Percentiles rank a stretch among this genome's conserved stretches.
Conservation (phyloP, 2,113 vertebrate genomes). For the Candoia aspera region DNA sequence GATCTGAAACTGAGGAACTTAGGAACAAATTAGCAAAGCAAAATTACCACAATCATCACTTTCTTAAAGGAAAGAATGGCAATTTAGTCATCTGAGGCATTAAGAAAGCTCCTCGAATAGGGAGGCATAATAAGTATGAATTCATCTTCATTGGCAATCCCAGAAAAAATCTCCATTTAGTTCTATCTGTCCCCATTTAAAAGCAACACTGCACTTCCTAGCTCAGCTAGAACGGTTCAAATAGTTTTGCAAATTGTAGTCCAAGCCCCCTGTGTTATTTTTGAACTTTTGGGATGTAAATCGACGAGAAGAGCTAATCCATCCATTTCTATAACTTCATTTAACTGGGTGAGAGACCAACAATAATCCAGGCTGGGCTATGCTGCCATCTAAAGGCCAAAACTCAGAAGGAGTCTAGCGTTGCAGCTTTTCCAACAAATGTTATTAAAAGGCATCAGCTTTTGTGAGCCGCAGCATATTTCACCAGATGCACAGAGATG, state of each 20-base stretch:
- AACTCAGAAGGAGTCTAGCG: not conserved
- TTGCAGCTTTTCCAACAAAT: not conserved
- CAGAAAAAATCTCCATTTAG: not conserved
- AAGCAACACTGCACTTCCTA: accelerated
- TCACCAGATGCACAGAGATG: not conserved
- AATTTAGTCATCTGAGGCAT: not conserved
- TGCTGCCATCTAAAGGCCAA: slow-evolving; percentile 15
- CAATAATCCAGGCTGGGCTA: not conserved
- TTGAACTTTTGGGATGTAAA: too few species aligned
- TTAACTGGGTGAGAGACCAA: not conserved
- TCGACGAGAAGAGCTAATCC: too few species aligned
- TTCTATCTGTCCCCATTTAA: not conserved
- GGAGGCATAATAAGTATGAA: not conserved
- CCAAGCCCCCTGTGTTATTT: too few species aligned
- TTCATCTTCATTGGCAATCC: not conserved
- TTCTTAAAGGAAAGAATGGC: not conserved
- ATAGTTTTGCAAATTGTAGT: too few species aligned
- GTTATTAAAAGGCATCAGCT: not conserved
- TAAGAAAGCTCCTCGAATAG: not conserved
- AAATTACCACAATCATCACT: too few species aligned
- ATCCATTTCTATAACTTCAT: too few species aligned
- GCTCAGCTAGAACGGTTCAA: too few species aligned
- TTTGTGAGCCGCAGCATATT: not conserved
- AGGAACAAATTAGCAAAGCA: not conserved
- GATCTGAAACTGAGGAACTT: too few species aligned